Conservation (phyloP, 2,888 invertebrate species). For the Onthophagus sagittarius region DNA sequence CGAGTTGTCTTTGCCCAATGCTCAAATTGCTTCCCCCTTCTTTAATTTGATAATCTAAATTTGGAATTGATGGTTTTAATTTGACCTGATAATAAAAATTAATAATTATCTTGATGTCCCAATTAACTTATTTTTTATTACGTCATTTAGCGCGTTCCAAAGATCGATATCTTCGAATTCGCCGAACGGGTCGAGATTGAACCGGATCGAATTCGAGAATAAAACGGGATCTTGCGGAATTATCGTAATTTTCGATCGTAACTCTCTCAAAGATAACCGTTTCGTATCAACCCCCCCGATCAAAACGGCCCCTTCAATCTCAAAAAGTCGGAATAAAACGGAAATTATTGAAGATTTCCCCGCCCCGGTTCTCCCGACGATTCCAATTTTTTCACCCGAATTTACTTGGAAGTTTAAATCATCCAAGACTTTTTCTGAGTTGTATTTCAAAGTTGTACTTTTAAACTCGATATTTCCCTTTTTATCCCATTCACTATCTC, state of each 20-base stretch:
- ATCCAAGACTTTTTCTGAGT: constrained; percentile 64
- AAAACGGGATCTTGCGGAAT: constrained; percentile 47
- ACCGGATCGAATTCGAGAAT: constrained; percentile 76
- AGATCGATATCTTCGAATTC: constrained; percentile 66
- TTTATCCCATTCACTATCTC: constrained; percentile 51
- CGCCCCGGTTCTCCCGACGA: constrained; percentile 83
- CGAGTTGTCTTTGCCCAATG: constrained; percentile 80
- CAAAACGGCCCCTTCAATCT: constrained; percentile 68
- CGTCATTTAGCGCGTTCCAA: constrained; percentile 71
- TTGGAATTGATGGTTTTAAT: constrained; percentile 64
- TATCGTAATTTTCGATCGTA: constrained; percentile 78
- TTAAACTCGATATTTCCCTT: constrained; percentile 58
- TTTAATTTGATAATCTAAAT: constrained; percentile 62
- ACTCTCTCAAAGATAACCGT: constrained; percentile 67
- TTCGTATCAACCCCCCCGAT: constrained; percentile 74
- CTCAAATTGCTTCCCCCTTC: constrained; percentile 82
- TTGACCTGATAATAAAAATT: constrained; percentile 57
- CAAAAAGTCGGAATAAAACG: constrained; percentile 76
- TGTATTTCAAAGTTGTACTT: constrained; percentile 62
- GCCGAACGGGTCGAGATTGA: constrained; percentile 79
- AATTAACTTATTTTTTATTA: constrained; percentile 35
- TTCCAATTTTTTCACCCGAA: constrained; percentile 69
- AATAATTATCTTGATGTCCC: no score
- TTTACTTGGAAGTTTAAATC: constrained; percentile 59
- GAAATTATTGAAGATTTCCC: constrained; percentile 80